Evolutionary conservation across 2,888 invertebrate species (phyloP).

Genomic region (Quadriops clusia): DNA sequence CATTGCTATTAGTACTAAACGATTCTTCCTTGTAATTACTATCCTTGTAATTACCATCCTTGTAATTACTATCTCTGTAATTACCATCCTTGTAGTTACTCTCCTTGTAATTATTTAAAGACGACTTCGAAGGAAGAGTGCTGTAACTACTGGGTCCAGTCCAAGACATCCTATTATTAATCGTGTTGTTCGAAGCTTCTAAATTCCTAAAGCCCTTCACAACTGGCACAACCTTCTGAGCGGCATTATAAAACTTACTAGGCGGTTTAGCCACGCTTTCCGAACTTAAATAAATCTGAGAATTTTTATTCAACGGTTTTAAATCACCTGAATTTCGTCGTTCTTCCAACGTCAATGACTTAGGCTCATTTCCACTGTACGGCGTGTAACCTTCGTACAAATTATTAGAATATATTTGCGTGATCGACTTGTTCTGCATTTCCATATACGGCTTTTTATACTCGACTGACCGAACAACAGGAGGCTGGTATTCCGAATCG

Average conservation of each 20-base stretch:
- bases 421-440: slow-evolving; percentile 26
- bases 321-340: slow-evolving; percentile 6
- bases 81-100: too few species aligned
- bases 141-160: slow-evolving; percentile 22
- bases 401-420: slow-evolving; percentile 22
- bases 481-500: slow-evolving; percentile 32
- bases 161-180: slow-evolving; percentile 23
- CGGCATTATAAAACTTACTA: slow-evolving; percentile 25
- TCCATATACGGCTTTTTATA: slow-evolving; percentile 36
- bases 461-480: slow-evolving; percentile 40
- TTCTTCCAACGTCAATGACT: slow-evolving; percentile 13
- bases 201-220: slow-evolving; percentile 31
- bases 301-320: slow-evolving; percentile 13
- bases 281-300: slow-evolving; percentile 15
- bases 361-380: slow-evolving; percentile 14
- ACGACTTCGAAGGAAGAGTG: slow-evolving; percentile 24
- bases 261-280: slow-evolving; percentile 22
- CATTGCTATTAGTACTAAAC: slow-evolving; percentile 23
- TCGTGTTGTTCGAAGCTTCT: slow-evolving; percentile 16
- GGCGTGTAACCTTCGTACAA: slow-evolving; percentile 7
- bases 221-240: slow-evolving; percentile 25
- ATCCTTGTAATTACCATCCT: slow-evolving; percentile 13
- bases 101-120: too few species aligned
- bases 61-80: slow-evolving; percentile 15
- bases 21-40: slow-evolving; percentile 17